These are phyloP conservation scores for Megaleporinus macrocephalus DNA, from an alignment of 2,113 vertebrate species.

Conservation along the genomic window DNA sequence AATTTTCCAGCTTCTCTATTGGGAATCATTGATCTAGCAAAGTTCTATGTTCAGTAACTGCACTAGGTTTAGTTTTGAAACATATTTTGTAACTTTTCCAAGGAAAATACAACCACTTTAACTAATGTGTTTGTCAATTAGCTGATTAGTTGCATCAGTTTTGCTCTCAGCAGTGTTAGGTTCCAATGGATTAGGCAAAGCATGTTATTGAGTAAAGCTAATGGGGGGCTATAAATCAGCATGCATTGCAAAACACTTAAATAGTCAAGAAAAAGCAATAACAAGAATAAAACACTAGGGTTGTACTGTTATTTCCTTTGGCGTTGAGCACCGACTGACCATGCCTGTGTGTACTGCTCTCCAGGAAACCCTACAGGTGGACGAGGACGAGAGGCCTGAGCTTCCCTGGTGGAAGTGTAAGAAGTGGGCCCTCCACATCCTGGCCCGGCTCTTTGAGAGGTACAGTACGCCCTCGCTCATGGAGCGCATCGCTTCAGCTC, in stretches of 20 bases:
- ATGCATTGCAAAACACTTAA: too few species aligned
- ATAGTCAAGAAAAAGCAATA: not conserved
- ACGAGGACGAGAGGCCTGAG: conserved; percentile 96
- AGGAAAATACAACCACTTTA: too few species aligned
- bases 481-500: not conserved
- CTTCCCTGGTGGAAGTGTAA: conserved; percentile 99
- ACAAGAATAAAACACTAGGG: not conserved
- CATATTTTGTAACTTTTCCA: too few species aligned
- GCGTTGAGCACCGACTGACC: not conserved
- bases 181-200: too few species aligned
- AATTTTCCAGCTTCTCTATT: not conserved
- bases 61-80: not conserved
- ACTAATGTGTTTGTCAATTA: too few species aligned
- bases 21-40: not conserved
- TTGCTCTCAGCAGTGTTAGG: too few species aligned
- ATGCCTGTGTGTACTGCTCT: not conserved
- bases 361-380: conserved; percentile 95
- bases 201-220: too few species aligned
- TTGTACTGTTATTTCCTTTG: not conserved
- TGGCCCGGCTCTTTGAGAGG: conserved; percentile 98
- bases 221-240: too few species aligned
- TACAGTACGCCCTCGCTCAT: conserved; percentile 56
- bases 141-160: too few species aligned
- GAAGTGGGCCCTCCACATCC: conserved; percentile 98
- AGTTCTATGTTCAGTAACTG: not conserved